A percentile compares a stretch with the other conserved stretches of the same genome.
phyloP scores from a whole-genome alignment of 2,797 vertebrate genomes.

The Setipinna tenuifilis region DNA sequence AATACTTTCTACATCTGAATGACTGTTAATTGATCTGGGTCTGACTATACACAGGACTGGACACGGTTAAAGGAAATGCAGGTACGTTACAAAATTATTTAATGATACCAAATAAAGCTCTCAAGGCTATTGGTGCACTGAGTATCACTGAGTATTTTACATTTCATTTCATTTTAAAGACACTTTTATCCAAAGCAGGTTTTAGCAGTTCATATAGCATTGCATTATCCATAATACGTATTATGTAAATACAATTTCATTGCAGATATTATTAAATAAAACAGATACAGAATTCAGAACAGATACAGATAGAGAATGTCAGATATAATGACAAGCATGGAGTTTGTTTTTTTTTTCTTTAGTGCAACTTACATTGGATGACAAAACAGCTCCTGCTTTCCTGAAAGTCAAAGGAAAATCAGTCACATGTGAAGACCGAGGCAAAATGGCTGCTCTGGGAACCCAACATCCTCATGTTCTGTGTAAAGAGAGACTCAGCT shows the following conservation, averaged over 20 bases:
- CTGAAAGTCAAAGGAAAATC: background rate
- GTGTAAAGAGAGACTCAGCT: conserved; percentile 14
- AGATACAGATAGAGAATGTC: no score
- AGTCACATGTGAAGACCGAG: background rate
- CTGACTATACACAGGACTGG: background rate
- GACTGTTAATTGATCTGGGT: background rate
- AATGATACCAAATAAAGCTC: no score
- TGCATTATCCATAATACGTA: no score
- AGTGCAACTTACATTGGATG: background rate
- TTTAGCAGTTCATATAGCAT: no score
- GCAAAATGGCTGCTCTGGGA: background rate
- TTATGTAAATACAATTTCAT: no score
- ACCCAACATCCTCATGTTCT: background rate
- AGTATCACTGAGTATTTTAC: no score
- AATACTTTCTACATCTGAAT: background rate
- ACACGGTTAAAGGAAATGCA: background rate
- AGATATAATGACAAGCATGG: no score
- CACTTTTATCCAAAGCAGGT: no score
- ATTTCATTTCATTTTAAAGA: no score
- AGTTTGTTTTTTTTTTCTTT: background rate
- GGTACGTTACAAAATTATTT: background rate
- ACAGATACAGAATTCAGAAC: no score
- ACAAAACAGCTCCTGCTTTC: background rate
- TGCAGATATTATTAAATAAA: no score
- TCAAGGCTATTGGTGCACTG: no score